These are phyloP conservation scores for Lithophane semibrunnea DNA, from an alignment of 2,888 invertebrate genomes.

Conservation along the genomic window DNA sequence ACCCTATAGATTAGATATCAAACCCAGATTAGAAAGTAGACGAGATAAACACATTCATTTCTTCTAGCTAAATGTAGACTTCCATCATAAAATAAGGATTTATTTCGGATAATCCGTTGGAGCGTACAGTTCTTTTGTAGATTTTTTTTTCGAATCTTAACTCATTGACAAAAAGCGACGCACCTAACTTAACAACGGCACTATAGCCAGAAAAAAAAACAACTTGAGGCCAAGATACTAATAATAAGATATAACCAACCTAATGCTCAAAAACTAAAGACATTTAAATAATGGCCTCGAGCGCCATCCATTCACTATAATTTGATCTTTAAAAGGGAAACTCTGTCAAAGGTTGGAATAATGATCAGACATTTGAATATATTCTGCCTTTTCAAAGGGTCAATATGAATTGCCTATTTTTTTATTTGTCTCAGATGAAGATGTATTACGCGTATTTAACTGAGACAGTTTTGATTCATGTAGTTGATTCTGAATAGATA, in stretches of 20 bases:
- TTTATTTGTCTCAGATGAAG: not conserved
- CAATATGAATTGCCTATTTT: conserved; percentile 24
- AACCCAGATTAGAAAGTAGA: conserved; percentile 48
- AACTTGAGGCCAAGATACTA: conserved; percentile 7
- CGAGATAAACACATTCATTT: conserved; percentile 21
- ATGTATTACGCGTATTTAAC: not conserved
- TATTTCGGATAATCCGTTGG: conserved; percentile 45
- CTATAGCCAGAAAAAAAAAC: conserved; percentile 13
- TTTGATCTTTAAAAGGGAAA: conserved; percentile 56
- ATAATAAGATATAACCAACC: conserved; percentile 38
- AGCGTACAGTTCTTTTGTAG: conserved; percentile 21
- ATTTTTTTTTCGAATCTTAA: conserved; percentile 25
- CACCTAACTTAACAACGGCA: conserved; percentile 23
- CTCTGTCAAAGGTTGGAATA: conserved; percentile 59
- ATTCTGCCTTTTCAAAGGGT: conserved; percentile 36
- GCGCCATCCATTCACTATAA: conserved; percentile 60
- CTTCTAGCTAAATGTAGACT: conserved; percentile 9
- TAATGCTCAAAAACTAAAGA: conserved; percentile 29
- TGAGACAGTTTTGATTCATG: not conserved
- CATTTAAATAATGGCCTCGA: conserved; percentile 55
- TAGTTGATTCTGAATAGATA: not conserved
- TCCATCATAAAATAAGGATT: conserved; percentile 27
- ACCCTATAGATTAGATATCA: conserved; percentile 43
- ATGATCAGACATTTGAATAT: conserved; percentile 44
- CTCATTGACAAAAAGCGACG: conserved; percentile 32